Percentiles rank a stretch among this genome's conserved stretches.
phyloP scores from a whole-genome alignment of 2,113 vertebrate species.

The Nothoprocta perdicaria region DNA sequence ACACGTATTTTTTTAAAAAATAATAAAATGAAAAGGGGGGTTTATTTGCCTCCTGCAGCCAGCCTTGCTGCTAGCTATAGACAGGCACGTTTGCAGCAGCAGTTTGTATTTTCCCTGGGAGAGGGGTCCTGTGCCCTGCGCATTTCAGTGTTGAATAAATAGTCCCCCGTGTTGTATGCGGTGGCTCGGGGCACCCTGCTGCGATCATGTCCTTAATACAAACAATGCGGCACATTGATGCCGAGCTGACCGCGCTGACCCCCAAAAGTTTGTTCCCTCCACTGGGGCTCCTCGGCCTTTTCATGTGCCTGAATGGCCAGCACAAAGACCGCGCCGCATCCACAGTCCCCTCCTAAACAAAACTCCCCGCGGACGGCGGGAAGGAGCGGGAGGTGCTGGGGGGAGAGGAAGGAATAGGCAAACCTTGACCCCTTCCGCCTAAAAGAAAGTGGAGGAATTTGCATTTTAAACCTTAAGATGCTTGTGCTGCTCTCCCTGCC shows the following conservation, averaged over 20 bases:
- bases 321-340: constrained; percentile 86
- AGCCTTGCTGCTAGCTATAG: neutral
- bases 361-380: constrained; percentile 56
- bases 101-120: constrained; percentile 68
- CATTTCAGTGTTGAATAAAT: constrained; percentile 81
- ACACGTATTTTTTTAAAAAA: neutral
- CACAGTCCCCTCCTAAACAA: constrained; percentile 71
- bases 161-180: constrained; percentile 65
- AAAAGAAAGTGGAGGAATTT: constrained; percentile 80
- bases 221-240: constrained; percentile 96
- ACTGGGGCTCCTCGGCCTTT: constrained; percentile 86
- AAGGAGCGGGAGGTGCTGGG: neutral
- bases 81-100: constrained; percentile 62
- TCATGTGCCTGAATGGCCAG: constrained; percentile 86
- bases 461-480: constrained; percentile 78
- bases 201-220: constrained; percentile 93
- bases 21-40: neutral
- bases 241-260: constrained; percentile 92
- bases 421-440: constrained; percentile 79
- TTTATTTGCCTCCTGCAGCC: constrained; percentile 37
- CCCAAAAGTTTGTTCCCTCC: constrained; percentile 91
- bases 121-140: constrained; percentile 62
- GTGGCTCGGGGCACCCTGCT: constrained; percentile 90
- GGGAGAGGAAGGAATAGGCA: constrained; percentile 72
- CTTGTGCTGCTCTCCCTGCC: constrained; percentile 30